Evolutionary conservation across 2,888 invertebrate genomes (phyloP), one percentile per base, ranked within the genome.

Genomic region (Scaptomyza tumidula): DNA sequence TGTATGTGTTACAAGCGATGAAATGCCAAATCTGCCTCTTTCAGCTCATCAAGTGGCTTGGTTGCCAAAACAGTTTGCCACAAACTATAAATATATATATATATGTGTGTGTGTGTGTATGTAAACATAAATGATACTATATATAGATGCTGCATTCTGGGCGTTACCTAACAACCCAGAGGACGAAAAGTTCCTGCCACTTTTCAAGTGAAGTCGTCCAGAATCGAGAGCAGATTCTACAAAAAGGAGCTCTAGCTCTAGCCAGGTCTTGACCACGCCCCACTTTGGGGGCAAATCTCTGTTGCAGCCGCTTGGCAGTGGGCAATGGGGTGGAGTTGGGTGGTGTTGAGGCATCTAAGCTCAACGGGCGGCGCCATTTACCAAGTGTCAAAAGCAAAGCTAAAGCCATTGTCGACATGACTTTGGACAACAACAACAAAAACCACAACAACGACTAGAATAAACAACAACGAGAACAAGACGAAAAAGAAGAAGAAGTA

Each of bases 371-470:
- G 89, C 84, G 80, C 86, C 88, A 88, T 86, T 89, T 88, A 81
- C 78, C 80, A 88, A 90, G 91, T 90, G 90, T 90, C 90, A 90
- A 90, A 90, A 90, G 91, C 90, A 90, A 90, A 90, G 88, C 90
- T 89, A 90, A 90, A 90, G 89, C 90, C 85, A 89, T 90, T 90
- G 90, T 90, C 90, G 89, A 90, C 89, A 86, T 89, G 88, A 89
- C 89, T 88, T 87, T 74, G 78, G 89, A 82, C 89, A 78, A 84
- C 80, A 88, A 81, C 81, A 76, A 44, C 48, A 78, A n/a, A n/a
- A n/a, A n/a, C n/a, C n/a, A 63, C 75, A 70, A 39, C 24, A 24
- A 24, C 24, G 52, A 71, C 35, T 66, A 70, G 41, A 44, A 19
- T 44, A 44, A 73, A 49, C 52, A 55, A 31, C 61, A 68, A 41